Base-by-base conservation (phyloP, 2,113 vertebrate genomes). In the Abramis brama region DNA sequence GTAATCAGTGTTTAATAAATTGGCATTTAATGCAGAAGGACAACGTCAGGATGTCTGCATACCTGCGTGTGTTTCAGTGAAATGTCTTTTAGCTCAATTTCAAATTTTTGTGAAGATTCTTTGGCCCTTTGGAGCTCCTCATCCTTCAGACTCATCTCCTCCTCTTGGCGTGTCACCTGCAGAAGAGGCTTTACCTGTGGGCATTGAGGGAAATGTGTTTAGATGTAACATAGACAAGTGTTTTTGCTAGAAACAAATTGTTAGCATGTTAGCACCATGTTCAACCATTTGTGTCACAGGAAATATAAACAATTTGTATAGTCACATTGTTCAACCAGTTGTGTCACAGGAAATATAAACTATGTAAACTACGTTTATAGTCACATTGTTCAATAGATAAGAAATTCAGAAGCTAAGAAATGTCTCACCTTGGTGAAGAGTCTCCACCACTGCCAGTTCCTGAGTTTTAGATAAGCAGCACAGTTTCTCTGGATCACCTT, bases 371-470 rank as follows among this genome's bases (percentile, higher is more conserved):
- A n/a, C n/a, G 21, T 45, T 70, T 36, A n/a, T 45, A n/a, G 21
- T 13, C 25, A 19, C 15, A 87, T 62, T 55, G 15, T 66, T 66
- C 3, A 64, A 45, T 19, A 19, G 13, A 57, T 19, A 7, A 57
- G 55, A 64, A 13, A 64, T 64, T 27, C n/a, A 62, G 60, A 25
- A 11, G 0, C 25, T 64, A 64, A 82, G 6, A 59, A 17, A 83
- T 74, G 36, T 25, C 94, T 92, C 86, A 96, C 97, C 92, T 97
- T 97, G 62, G 97, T 97, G 88, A 97, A 97, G 17, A 97, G 94
- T 78, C 96, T 91, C 97, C 97, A 97, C 97, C 97, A 97, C 66
- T 97, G 97, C 97, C 97, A 97, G 90, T 97, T 97, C 73, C 96
- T 95, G 86, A 97, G 94, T 90, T 97, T 97, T 90, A 97, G 95